A percentile compares a stretch with the other conserved stretches of the same genome.
phyloP scores from a whole-genome alignment of 2,888 invertebrate genomes.

The Papilio elwesi region DNA sequence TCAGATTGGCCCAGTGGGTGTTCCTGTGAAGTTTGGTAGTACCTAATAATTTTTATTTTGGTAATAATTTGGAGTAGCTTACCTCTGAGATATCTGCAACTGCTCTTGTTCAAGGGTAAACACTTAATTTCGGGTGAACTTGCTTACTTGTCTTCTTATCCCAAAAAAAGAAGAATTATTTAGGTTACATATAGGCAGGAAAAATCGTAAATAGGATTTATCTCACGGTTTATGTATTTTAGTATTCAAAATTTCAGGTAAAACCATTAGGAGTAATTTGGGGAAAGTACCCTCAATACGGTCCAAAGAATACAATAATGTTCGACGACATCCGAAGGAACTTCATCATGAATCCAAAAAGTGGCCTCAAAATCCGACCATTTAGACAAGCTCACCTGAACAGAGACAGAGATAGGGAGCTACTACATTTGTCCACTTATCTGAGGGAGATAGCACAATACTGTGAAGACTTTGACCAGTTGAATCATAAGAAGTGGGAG shows the following conservation, averaged over 20 bases:
- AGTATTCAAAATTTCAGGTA: slow-evolving; percentile 81
- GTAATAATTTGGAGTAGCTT: too few relatives aligned
- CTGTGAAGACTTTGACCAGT: slow-evolving; percentile 90
- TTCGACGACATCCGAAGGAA: slow-evolving; percentile 98
- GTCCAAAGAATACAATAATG: slow-evolving; percentile 97
- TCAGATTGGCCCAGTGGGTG: too few relatives aligned
- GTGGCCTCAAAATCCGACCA: slow-evolving; percentile 94
- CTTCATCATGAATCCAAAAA: slow-evolving; percentile 98
- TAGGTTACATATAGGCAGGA: too few relatives aligned
- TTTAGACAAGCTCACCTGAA: slow-evolving; percentile 96
- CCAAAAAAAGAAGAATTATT: too few relatives aligned
- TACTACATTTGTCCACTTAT: slow-evolving; percentile 91
- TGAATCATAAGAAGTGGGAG: slow-evolving; percentile 97
- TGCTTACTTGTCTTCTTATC: too few relatives aligned
- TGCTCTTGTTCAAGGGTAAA: too few relatives aligned
- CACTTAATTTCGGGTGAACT: too few relatives aligned
- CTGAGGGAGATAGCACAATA: slow-evolving; percentile 91
- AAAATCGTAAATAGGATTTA: too few relatives aligned
- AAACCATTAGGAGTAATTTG: slow-evolving; percentile 98
- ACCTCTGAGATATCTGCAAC: too few relatives aligned
- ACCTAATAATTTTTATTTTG: too few relatives aligned
- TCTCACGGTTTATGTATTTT: too few relatives aligned
- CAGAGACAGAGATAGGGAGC: slow-evolving; percentile 91
- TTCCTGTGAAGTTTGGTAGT: too few relatives aligned
- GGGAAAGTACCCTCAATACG: slow-evolving; percentile 96